A percentile compares a stretch with the other conserved stretches of the same genome.
Conservation (phyloP, 2,113 vertebrate species). For the Phalacrocorax pelagicus region DNA sequence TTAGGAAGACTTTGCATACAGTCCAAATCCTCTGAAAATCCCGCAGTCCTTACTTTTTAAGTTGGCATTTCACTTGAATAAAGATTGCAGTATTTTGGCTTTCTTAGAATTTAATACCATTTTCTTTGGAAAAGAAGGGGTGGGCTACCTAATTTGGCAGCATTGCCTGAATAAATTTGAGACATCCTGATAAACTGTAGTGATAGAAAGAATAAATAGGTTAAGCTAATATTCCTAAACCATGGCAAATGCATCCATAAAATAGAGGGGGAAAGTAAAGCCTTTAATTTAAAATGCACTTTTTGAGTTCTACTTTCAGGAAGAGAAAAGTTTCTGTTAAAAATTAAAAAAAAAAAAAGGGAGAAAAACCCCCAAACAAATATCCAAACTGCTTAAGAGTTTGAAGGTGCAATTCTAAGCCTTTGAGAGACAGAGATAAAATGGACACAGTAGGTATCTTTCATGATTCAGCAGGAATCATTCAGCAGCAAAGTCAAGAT, state of each 20-base stretch:
- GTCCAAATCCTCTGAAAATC: neutral
- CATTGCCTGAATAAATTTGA: neutral
- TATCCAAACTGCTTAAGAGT: neutral
- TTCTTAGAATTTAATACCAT: neutral
- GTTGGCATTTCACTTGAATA: neutral
- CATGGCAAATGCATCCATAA: neutral
- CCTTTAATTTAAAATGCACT: conserved; percentile 50
- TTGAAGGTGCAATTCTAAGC: neutral
- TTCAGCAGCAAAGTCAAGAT: neutral
- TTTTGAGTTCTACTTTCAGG: conserved; percentile 33
- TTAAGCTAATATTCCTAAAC: neutral
- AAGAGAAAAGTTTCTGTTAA: neutral
- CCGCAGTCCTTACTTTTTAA: neutral
- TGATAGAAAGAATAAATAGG: neutral
- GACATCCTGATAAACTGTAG: neutral
- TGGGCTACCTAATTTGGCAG: neutral
- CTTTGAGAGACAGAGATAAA: neutral
- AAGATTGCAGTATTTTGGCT: neutral
- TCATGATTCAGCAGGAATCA: neutral
- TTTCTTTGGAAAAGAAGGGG: neutral
- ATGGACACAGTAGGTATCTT: neutral
- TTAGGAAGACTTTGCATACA: neutral
- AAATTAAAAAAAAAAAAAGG: neutral
- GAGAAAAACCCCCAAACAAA: neutral
- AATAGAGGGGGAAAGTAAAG: neutral